Conservation (phyloP, 2,113 vertebrate genomes). For the Burhinus bistriatus region DNA sequence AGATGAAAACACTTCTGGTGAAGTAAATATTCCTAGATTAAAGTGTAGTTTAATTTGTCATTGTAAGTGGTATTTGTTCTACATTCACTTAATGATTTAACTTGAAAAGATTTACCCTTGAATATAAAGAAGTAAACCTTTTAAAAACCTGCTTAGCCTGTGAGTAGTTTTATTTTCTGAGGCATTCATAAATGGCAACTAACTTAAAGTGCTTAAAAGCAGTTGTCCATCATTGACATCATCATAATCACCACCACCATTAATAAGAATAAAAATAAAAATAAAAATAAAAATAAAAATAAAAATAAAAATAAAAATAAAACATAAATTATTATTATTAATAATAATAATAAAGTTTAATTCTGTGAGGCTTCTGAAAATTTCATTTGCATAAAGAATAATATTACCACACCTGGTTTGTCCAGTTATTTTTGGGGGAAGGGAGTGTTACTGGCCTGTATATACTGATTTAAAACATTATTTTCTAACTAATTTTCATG, state of each 20-base stretch:
- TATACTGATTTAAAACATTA: neutral
- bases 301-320: no score
- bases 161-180: neutral
- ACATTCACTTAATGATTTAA: neutral
- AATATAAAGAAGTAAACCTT: neutral
- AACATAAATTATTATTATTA: no score
- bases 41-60: neutral
- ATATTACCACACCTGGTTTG: neutral
- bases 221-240: neutral
- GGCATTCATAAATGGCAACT: neutral
- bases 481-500: neutral
- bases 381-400: neutral
- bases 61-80: neutral
- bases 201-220: neutral
- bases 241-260: no score
- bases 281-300: neutral
- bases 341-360: neutral
- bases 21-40: neutral
- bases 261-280: no score
- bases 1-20: neutral
- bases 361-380: neutral
- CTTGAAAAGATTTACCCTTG: neutral
- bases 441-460: neutral
- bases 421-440: neutral
- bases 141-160: neutral